phyloP scores from a whole-genome alignment of 1,140 invertebrate genomes.

The Drosophila miranda region DNA sequence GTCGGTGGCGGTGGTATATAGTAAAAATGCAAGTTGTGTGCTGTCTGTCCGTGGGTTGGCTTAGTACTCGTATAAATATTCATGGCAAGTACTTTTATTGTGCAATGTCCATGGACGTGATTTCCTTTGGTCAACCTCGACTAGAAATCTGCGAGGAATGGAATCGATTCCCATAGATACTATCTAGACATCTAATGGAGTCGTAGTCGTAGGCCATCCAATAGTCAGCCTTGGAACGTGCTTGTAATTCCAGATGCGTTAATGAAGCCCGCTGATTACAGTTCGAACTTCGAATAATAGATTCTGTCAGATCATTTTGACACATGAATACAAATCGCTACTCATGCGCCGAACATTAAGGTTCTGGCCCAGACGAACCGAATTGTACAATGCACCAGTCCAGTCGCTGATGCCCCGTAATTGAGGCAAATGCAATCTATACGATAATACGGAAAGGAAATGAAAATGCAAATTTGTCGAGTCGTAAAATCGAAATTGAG shows the following conservation, averaged over 20 bases:
- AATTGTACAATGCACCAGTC: not conserved
- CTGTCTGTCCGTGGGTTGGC: constrained; percentile 12
- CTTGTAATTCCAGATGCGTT: constrained; percentile 1
- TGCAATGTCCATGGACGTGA: constrained; percentile 58
- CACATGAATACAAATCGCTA: constrained; percentile 52
- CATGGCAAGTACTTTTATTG: constrained; percentile 52
- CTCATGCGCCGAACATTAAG: constrained; percentile 48
- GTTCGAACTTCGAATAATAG: no score
- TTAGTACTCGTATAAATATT: constrained; percentile 61
- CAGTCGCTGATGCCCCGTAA: constrained; percentile 8
- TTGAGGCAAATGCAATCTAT: constrained; percentile 57
- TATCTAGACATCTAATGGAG: constrained; percentile 25
- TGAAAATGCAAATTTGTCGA: constrained; percentile 37
- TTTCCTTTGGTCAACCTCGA: constrained; percentile 46
- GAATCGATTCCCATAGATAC: not conserved
- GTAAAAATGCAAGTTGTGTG: constrained; percentile 42
- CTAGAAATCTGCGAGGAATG: constrained; percentile 23
- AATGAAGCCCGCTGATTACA: constrained; percentile 32
- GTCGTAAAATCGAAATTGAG: constrained; percentile 39
- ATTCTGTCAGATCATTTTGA: constrained; percentile 33
- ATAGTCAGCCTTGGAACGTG: constrained; percentile 25
- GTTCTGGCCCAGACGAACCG: constrained; percentile 11
- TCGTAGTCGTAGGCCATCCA: constrained; percentile 4
- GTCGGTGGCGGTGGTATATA: not conserved
- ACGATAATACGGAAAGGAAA: constrained; percentile 64